phyloP scores from a whole-genome alignment of 2,888 invertebrate genomes.

The Aproaerema taeniolella region DNA sequence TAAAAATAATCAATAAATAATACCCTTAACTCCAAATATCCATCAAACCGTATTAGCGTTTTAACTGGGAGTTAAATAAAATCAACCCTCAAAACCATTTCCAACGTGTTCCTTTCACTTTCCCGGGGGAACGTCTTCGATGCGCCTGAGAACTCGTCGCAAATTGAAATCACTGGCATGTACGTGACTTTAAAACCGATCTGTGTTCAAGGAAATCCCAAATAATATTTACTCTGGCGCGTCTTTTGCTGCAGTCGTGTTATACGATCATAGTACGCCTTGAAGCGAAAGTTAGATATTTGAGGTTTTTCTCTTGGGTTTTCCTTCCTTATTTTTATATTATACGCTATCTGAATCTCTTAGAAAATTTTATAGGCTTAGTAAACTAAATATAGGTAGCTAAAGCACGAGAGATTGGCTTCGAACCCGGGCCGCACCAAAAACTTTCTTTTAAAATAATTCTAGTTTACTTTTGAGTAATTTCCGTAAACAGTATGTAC shows the following conservation, averaged over 20 bases:
- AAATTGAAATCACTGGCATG: constrained; percentile 61
- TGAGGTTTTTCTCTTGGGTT: constrained; percentile 13
- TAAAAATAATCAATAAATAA: too few species aligned
- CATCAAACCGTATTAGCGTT: not conserved
- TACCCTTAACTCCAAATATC: too few species aligned
- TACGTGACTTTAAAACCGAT: constrained; percentile 65
- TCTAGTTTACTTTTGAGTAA: too few species aligned
- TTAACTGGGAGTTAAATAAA: constrained; percentile 10
- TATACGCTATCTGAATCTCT: too few species aligned
- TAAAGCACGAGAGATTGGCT: too few species aligned
- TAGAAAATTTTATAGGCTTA: too few species aligned
- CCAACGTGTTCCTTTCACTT: constrained; percentile 34
- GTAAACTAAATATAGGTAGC: too few species aligned
- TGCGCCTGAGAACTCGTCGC: constrained; percentile 41
- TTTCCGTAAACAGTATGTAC: too few species aligned
- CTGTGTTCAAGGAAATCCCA: constrained; percentile 50
- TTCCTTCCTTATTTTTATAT: too few species aligned
- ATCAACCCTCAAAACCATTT: constrained; percentile 21
- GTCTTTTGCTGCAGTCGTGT: constrained; percentile 43
- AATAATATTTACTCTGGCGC: constrained; percentile 59
- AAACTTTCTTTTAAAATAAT: too few species aligned
- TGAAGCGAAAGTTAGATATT: constrained; percentile 60
- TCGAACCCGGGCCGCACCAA: too few species aligned
- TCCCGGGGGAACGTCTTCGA: constrained; percentile 35
- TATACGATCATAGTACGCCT: constrained; percentile 39